phyloP scores from a whole-genome alignment of 2,888 invertebrate species.

The Lithophane leautieri region DNA sequence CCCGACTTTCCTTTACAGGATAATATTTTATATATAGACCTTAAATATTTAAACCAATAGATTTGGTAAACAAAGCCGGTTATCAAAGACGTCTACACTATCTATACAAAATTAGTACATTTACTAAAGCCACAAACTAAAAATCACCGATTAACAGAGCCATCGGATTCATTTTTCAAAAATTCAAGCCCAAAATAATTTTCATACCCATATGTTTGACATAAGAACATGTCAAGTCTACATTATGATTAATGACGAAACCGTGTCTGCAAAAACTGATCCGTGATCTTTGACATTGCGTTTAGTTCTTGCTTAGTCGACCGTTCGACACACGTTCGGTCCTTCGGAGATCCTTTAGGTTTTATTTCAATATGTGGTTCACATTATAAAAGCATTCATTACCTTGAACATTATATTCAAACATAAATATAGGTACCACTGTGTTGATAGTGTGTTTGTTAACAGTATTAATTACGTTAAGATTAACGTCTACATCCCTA shows the following conservation, averaged over 20 bases:
- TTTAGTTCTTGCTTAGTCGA: conserved; percentile 50
- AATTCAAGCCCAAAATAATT: conserved; percentile 24
- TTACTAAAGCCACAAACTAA: too few species aligned
- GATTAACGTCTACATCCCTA: neutral
- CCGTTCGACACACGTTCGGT: conserved; percentile 30
- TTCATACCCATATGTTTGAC: conserved; percentile 44
- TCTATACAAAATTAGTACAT: too few species aligned
- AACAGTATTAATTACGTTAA: conserved; percentile 10
- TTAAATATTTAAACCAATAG: too few species aligned
- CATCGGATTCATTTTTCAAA: conserved; percentile 28
- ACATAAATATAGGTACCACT: neutral
- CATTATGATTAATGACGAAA: conserved; percentile 53
- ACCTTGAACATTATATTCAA: neutral
- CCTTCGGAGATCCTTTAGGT: neutral
- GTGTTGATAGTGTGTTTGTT: conserved; percentile 3
- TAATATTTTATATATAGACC: too few species aligned
- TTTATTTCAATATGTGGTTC: neutral
- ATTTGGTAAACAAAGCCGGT: too few species aligned
- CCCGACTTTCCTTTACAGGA: too few species aligned
- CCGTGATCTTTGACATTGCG: conserved; percentile 52
- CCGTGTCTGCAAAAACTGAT: conserved; percentile 50
- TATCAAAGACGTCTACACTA: too few species aligned
- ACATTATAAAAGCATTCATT: neutral
- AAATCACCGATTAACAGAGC: too few species aligned
- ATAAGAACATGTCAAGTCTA: conserved; percentile 29